Evolutionary conservation across 2,113 vertebrate species (phyloP).

Genomic region (Alethe castanea): DNA sequence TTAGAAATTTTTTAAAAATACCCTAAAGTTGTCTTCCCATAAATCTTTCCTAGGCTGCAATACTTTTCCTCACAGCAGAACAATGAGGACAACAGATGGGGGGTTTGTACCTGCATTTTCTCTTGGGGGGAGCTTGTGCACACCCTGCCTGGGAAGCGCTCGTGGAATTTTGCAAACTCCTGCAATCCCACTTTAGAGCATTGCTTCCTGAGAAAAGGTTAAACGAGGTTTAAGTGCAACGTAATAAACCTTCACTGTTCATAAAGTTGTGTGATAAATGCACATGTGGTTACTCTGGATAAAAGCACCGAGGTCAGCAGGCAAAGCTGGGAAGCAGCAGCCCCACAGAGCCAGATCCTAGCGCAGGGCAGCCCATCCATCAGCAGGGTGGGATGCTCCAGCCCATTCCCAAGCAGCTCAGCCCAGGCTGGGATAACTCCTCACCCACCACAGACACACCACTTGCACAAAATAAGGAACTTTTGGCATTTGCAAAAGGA

Average conservation of each 20-base stretch:
- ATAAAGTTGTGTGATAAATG: slow-evolving; percentile 74
- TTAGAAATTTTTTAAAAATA: not conserved
- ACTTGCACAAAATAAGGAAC: not conserved
- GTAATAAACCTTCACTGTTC: slow-evolving; percentile 78
- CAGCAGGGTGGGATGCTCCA: not conserved
- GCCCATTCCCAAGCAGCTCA: not conserved
- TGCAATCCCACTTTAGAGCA: slow-evolving; percentile 55
- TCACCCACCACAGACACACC: not conserved
- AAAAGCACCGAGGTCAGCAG: slow-evolving; percentile 66
- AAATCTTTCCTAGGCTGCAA: not conserved
- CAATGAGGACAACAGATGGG: not conserved
- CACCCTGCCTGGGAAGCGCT: not conserved
- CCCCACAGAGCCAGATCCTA: not conserved
- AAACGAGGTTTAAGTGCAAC: slow-evolving; percentile 73
- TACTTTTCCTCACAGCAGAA: not conserved
- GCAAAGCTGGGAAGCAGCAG: slow-evolving; percentile 31
- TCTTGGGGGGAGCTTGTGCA: not conserved
- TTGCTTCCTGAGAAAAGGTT: slow-evolving; percentile 71
- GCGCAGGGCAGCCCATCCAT: slow-evolving; percentile 16
- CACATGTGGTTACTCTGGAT: slow-evolving; percentile 61
- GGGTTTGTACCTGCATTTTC: not conserved
- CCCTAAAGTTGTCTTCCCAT: not conserved
- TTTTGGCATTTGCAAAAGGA: not conserved
- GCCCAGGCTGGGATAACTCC: accelerated
- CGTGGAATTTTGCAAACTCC: not conserved